Evolutionary conservation across 1,140 invertebrate species (phyloP), one percentile per base, ranked within the genome.

Genomic region (Apis cerana): DNA sequence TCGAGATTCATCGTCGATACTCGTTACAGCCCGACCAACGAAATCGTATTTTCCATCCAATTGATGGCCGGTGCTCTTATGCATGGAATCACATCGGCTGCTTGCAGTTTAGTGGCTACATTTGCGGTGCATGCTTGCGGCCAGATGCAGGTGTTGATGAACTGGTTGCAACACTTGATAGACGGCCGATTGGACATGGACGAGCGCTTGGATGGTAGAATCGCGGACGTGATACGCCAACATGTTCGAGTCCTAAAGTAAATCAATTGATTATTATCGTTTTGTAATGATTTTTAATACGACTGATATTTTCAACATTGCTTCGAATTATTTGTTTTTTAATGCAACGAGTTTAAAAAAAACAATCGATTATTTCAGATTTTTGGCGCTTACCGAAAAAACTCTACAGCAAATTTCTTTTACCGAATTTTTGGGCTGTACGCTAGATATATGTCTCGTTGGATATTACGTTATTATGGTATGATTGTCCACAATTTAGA

Each of bases 101-200:
- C 83, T 12, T 91, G 89, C 78, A 88, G 86, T 33, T 33, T 92
- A 7, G 89, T 83, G 0, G 89, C 90, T 15, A 72, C 88, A 8
- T 90, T 93, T 21, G 88, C 89, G 2, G 83, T 89, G n/a, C 92
- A 92, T 48, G 85, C 84, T 17, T 92, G 89, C 62, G 89, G 90
- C 1, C 91, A 92, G 43, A 23, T 92, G 5, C 75, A 90, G 48
- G 88, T 93, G 9, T 21, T 93, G 11, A 90, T 85, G 70, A 78
- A 77, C 9, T 85, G 84, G 84, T n/a, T 89, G 59, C 50, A 85
- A 1, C 74, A 85, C 21, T 67, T 89, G 11, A 59, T 89, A 3
- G 71, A 82, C 9, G 83, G 81, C 13, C 50, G 80, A 3, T 59
- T 71, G 27, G 84, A 83, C 59, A 56, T 85, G 17, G 52, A n/a